Evolutionary conservation across 2,888 invertebrate genomes (phyloP).

Genomic region (Epistrophe eligans): DNA sequence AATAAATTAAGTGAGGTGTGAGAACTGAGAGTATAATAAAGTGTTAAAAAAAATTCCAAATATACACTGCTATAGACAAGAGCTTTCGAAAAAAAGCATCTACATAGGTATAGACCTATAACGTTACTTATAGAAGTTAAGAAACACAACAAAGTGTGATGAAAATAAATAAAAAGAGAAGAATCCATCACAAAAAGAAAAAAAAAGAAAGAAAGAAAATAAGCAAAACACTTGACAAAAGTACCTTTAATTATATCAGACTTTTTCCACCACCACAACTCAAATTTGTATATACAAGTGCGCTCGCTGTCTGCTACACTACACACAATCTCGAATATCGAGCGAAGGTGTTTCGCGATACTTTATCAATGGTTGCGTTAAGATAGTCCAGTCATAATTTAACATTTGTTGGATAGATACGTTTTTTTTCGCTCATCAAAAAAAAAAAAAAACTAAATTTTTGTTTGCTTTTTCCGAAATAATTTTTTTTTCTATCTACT

Average conservation of each 20-base stretch:
- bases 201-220: neutral
- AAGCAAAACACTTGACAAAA: conserved; percentile 60
- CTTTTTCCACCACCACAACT: conserved; percentile 39
- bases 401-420: conserved; percentile 70
- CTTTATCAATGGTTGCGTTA: conserved; percentile 63
- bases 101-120: neutral
- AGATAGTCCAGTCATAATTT: conserved; percentile 66
- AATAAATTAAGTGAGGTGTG: conserved; percentile 20
- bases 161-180: conserved; percentile 55
- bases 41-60: conserved; percentile 19
- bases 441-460: conserved; percentile 28
- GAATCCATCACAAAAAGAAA: conserved; percentile 19
- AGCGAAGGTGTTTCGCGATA: conserved; percentile 69
- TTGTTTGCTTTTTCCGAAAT: conserved; percentile 47
- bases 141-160: conserved; percentile 34
- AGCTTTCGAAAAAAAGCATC: conserved; percentile 34
- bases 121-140: neutral
- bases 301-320: neutral
- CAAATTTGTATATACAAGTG: conserved; percentile 38
- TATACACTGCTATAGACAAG: conserved; percentile 6
- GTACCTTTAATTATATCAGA: conserved; percentile 71
- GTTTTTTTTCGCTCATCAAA: conserved; percentile 43
- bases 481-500: conserved; percentile 14
- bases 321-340: conserved; percentile 65
- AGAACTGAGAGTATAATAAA: conserved; percentile 9